phyloP scores from a whole-genome alignment of 2,797 vertebrate species.

The Trachops cirrhosus region DNA sequence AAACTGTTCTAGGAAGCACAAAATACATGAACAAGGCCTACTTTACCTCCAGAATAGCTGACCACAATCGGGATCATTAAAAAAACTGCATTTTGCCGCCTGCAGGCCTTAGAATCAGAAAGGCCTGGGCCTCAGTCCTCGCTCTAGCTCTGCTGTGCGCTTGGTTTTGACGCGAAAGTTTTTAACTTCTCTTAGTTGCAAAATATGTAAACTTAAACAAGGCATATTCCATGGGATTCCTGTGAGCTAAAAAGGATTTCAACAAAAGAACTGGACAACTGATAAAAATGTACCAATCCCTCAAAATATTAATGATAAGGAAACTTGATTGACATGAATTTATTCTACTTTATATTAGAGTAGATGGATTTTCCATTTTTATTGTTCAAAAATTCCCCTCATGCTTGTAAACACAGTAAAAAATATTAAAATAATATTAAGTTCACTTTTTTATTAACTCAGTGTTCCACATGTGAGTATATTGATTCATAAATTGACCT shows the following conservation, averaged over 20 bases:
- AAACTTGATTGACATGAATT: neutral
- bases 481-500: neutral
- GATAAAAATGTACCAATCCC: neutral
- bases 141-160: neutral
- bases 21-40: neutral
- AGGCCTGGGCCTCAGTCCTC: neutral
- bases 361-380: neutral
- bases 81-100: neutral
- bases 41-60: neutral
- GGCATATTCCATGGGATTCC: neutral
- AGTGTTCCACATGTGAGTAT: neutral
- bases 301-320: neutral
- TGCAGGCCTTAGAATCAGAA: neutral
- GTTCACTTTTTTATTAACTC: neutral
- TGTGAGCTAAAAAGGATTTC: neutral
- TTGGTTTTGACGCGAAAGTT: neutral
- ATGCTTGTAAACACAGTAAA: neutral
- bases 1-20: neutral
- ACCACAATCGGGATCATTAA: neutral
- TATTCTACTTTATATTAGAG: neutral
- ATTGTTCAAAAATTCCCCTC: neutral
- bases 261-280: neutral
- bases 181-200: constrained; percentile 8
- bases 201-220: constrained; percentile 16
- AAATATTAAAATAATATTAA: constrained; percentile 3